Conservation (phyloP, 2,888 invertebrate species). For the Patella pellucida region DNA sequence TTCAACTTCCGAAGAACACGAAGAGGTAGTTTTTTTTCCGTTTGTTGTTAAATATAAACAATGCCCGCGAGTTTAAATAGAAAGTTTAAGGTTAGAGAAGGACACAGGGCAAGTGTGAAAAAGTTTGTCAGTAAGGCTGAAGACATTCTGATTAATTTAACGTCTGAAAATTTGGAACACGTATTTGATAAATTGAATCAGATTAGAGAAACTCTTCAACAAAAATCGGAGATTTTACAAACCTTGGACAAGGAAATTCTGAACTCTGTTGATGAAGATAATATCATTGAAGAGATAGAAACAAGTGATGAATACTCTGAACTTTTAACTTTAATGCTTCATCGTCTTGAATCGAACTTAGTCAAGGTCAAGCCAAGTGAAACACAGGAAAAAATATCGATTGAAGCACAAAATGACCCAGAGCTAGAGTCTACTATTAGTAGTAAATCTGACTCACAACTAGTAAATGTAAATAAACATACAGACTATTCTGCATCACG, state of each 20-base stretch:
- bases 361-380: neutral
- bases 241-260: neutral
- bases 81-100: neutral
- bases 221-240: neutral
- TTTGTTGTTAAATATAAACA: neutral
- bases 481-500: too few relatives aligned
- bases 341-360: neutral
- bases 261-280: neutral
- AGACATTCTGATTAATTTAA: neutral
- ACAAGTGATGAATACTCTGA: neutral
- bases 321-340: neutral
- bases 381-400: neutral
- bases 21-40: too few relatives aligned
- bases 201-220: neutral
- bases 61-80: neutral
- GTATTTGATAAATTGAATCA: neutral
- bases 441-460: too few relatives aligned
- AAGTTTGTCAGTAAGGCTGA: neutral
- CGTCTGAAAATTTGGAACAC: neutral
- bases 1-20: too few relatives aligned
- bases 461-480: too few relatives aligned
- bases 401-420: too few relatives aligned
- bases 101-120: neutral
- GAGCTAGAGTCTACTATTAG: too few relatives aligned
- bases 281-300: neutral